These are phyloP conservation scores for Dasysyrphus tricinctus DNA, from an alignment of 2,888 invertebrate species.

Conservation along the genomic window DNA sequence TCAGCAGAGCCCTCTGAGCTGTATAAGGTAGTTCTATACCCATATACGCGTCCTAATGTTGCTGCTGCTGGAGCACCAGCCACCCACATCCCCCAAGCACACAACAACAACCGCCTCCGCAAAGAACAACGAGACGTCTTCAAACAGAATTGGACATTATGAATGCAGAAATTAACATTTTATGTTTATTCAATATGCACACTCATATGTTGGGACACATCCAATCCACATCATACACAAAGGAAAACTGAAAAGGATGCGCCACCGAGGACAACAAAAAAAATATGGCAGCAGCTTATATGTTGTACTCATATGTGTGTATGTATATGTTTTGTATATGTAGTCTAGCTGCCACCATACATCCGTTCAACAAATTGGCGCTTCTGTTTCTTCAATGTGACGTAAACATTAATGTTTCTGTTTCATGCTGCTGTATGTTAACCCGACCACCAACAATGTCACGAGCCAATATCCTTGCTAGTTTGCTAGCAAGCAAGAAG, in stretches of 20 bases:
- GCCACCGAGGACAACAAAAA: neutral
- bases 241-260: conserved; percentile 37
- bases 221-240: conserved; percentile 1
- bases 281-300: conserved; percentile 1
- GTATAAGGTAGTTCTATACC: neutral
- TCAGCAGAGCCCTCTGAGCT: neutral
- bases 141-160: conserved; percentile 71
- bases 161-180: conserved; percentile 72
- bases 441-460: conserved; percentile 43
- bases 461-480: conserved; percentile 50
- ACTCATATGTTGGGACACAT: conserved; percentile 45
- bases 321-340: no score
- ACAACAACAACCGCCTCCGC: neutral
- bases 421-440: conserved; percentile 42
- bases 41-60: neutral
- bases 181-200: conserved; percentile 74
- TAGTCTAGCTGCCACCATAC: neutral
- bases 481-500: neutral
- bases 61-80: neutral
- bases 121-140: conserved; percentile 51
- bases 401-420: conserved; percentile 29
- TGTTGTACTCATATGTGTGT: neutral
- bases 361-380: conserved; percentile 31
- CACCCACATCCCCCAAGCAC: neutral
- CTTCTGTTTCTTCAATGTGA: conserved; percentile 39